phyloP scores from a whole-genome alignment of 2,797 vertebrate species.

The Scarus forsteni region DNA sequence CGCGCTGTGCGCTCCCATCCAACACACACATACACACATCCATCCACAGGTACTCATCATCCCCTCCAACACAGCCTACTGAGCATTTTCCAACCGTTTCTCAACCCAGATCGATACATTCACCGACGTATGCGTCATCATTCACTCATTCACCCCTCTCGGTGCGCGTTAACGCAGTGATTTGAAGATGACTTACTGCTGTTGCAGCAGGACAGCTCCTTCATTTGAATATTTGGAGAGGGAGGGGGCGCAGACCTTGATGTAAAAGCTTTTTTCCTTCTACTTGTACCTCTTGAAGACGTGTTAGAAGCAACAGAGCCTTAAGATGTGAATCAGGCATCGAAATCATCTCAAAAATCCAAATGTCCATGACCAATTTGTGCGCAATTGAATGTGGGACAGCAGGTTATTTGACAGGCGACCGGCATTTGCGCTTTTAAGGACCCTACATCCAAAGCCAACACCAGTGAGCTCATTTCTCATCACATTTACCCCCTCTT shows the following conservation, averaged over 20 bases:
- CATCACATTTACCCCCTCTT: neutral
- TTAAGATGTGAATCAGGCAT: neutral
- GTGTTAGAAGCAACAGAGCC: neutral
- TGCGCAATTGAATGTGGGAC: constrained; percentile 67
- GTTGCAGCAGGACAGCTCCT: constrained; percentile 71
- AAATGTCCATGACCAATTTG: constrained; percentile 30
- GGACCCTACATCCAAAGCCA: constrained; percentile 39
- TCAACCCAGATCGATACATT: constrained; percentile 51
- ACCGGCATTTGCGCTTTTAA: constrained; percentile 64
- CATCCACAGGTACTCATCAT: constrained; percentile 76
- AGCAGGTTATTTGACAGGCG: constrained; percentile 64
- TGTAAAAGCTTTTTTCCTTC: constrained; percentile 16
- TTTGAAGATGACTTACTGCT: constrained; percentile 63
- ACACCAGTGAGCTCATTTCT: constrained; percentile 17
- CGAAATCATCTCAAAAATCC: constrained; percentile 9
- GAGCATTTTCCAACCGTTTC: constrained; percentile 30
- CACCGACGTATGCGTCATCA: constrained; percentile 48
- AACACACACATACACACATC: constrained; percentile 9
- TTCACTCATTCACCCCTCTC: constrained; percentile 28
- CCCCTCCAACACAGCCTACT: constrained; percentile 27
- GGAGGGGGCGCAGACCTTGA: constrained; percentile 20
- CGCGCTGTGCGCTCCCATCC: constrained; percentile 57
- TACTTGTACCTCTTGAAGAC: constrained; percentile 11
- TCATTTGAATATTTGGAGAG: constrained; percentile 65
- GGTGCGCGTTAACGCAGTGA: constrained; percentile 42